Evolutionary conservation across 2,113 vertebrate genomes (phyloP), one percentile per base, ranked within the genome.

Genomic region (Oryzias woworae): DNA sequence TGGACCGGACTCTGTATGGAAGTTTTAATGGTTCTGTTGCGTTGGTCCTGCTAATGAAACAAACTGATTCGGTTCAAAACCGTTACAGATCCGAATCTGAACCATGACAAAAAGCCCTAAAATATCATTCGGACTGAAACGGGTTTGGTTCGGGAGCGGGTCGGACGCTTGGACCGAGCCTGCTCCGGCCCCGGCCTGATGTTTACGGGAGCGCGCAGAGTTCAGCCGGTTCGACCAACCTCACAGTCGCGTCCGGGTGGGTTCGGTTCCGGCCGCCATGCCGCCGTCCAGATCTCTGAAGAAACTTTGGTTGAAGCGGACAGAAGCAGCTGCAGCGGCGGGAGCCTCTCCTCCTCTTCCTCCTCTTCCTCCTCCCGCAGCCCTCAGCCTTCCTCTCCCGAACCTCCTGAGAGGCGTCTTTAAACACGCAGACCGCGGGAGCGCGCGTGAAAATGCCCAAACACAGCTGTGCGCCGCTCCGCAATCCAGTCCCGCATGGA

Each of bases 191-290:
- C 26, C 60, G 55, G 58, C 65, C 0, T 44, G 66, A 80, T 84
- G 81, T 80, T 82, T 66, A 71, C 62, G 36, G 36, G 52, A 67
- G 77, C 74, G 43, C 69, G 72, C 49, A 69, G 53, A 50, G 2
- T 42, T 54, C 63, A 41, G 42, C 62, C 42, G 2, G 0, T 57
- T 16, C 5, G 8, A 46, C 70, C 81, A 75, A 10, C 77, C 75
- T 69, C 17, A 41, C 82, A 50, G 79, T 78, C 82, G 72, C 80
- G 47, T 81, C 62, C 82, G 53, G 53, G 0, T 79, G 81, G 84
- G 62, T 28, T 8, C 53, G 74, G 71, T 13, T 53, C 59, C 15
- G 62, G 5, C 17, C 72, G 59, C 56, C 82, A 81, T 81, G 73
- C 14, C 71, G 66, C 76, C 7, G 58, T 59, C 22, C 44, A 45